Conservation (phyloP, 2,797 vertebrate species). For the Halcyon leucocephala region DNA sequence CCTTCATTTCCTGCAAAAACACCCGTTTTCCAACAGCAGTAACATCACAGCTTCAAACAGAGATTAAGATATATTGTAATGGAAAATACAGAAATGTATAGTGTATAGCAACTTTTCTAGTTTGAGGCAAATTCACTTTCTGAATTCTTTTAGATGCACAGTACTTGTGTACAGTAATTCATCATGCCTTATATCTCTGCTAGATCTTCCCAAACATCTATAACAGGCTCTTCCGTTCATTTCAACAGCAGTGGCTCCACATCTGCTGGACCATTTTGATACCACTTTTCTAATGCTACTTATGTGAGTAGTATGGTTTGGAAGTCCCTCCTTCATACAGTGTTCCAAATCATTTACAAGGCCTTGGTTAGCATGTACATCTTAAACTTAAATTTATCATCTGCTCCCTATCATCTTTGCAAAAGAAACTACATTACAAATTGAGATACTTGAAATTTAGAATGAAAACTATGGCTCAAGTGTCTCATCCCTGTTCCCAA, state of each 20-base stretch:
- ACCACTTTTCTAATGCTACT: background rate
- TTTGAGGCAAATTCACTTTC: background rate
- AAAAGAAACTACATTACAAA: background rate
- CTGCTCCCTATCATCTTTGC: background rate
- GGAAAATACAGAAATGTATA: background rate
- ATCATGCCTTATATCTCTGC: background rate
- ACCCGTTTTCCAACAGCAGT: background rate
- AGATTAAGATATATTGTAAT: background rate
- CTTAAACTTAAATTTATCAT: background rate
- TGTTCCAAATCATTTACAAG: background rate
- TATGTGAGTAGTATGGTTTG: background rate
- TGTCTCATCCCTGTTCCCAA: background rate
- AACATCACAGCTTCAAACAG: background rate
- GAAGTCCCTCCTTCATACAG: background rate
- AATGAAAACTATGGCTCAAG: background rate
- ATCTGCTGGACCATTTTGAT: background rate
- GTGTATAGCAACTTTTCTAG: background rate
- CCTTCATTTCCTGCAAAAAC: background rate
- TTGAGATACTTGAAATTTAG: background rate
- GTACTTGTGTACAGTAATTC: background rate
- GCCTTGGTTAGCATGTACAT: background rate
- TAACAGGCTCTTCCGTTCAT: background rate
- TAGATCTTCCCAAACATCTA: background rate
- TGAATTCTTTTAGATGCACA: background rate
- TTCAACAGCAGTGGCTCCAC: background rate